A percentile compares a stretch with the other conserved stretches of the same genome.
Conservation (phyloP, 1,140 invertebrate species). For the Andrena cerasifolii region DNA sequence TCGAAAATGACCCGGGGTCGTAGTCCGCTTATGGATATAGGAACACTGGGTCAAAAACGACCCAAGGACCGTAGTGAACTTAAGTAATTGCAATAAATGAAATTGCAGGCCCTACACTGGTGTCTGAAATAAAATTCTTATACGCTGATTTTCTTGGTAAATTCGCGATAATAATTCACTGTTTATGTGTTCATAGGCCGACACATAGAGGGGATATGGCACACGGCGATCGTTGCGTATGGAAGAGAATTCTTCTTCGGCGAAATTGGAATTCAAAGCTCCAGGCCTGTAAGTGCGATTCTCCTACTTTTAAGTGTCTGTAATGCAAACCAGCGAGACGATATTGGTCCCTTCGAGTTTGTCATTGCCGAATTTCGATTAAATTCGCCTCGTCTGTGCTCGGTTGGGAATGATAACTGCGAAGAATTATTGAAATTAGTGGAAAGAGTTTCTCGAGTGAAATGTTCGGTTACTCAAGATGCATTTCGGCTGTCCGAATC, state of each 20-base stretch:
- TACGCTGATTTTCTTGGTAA: slow-evolving; percentile 4
- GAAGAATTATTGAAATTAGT: neutral
- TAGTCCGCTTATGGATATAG: no score
- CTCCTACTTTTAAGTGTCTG: no score
- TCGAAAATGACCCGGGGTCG: no score
- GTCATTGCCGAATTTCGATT: no score
- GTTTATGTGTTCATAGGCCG: slow-evolving; percentile 85
- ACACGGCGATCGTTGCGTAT: slow-evolving; percentile 92
- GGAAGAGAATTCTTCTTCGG: slow-evolving; percentile 95
- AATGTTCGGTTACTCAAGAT: neutral
- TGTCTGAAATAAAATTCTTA: neutral
- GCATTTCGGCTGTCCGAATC: slow-evolving; percentile 23
- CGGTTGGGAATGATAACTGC: no score
- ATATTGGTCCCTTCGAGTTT: no score
- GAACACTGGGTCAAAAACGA: no score
- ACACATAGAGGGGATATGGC: slow-evolving; percentile 93
- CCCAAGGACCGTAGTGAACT: no score
- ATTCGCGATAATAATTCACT: slow-evolving; percentile 14
- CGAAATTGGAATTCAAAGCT: slow-evolving; percentile 88
- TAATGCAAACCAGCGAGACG: no score
- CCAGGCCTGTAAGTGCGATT: slow-evolving; percentile 88
- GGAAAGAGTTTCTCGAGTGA: slow-evolving; percentile 14
- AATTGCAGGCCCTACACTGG: neutral
- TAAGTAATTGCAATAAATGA: no score
- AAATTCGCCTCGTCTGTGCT: no score